These are phyloP conservation scores for Gavia stellata DNA, from an alignment of 2,113 vertebrate genomes.

Conservation along the genomic window DNA sequence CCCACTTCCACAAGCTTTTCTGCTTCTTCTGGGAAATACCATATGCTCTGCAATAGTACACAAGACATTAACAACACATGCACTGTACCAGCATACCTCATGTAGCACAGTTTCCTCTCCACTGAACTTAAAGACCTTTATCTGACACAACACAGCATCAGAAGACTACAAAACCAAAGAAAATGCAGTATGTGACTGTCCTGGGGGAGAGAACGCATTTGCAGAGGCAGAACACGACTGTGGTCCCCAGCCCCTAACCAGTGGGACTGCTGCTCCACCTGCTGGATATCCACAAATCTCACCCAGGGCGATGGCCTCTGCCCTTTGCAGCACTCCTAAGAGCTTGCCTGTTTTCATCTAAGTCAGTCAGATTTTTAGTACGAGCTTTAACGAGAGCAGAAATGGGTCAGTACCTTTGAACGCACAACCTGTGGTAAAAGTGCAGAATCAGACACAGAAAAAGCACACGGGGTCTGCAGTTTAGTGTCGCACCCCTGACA, in stretches of 20 bases:
- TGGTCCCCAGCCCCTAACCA: background rate
- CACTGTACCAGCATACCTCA: background rate
- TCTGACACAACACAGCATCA: background rate
- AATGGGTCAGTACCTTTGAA: background rate
- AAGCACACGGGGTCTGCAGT: background rate
- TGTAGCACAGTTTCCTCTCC: background rate
- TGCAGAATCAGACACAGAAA: background rate
- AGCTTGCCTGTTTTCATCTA: background rate
- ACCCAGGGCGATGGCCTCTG: rapidly evolving
- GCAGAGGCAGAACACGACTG: rapidly evolving
- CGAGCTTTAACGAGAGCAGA: background rate
- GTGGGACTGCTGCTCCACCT: conserved; percentile 34
- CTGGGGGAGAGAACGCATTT: background rate
- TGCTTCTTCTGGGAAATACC: background rate
- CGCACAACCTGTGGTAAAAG: background rate
- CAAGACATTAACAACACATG: background rate
- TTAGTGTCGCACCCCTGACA: background rate
- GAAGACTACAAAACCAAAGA: background rate
- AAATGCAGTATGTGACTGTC: background rate
- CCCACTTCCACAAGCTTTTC: background rate
- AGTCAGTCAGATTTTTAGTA: background rate
- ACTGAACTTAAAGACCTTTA: background rate
- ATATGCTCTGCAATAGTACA: background rate
- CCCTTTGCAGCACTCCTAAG: background rate
- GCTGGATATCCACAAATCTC: background rate